phyloP scores from a whole-genome alignment of 2,797 vertebrate genomes.

The Gambusia yucatana region DNA sequence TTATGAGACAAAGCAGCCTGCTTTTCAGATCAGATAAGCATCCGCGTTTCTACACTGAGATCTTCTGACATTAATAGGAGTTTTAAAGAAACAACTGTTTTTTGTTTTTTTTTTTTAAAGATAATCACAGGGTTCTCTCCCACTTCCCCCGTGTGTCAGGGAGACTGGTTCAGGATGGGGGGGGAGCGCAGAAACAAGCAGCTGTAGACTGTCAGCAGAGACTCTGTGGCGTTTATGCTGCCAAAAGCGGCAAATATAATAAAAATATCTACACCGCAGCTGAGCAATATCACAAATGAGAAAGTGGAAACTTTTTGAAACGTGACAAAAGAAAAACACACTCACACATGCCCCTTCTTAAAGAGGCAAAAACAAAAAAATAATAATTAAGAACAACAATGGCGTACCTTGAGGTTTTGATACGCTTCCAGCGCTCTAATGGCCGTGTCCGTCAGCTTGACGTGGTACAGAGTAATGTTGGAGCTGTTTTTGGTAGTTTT shows the following conservation, averaged over 20 bases:
- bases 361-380: background rate
- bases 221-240: background rate
- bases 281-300: background rate
- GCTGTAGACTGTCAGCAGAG: background rate
- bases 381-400: background rate
- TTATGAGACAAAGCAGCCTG: constrained; percentile 34
- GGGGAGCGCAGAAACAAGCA: background rate
- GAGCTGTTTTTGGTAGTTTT: constrained; percentile 63
- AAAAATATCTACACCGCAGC: background rate
- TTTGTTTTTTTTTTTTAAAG: constrained; percentile 43
- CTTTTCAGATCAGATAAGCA: constrained; percentile 1
- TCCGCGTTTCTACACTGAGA: background rate
- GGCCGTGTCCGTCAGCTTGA: constrained; percentile 86
- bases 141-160: constrained; percentile 11
- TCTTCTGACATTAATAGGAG: background rate
- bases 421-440: constrained; percentile 84
- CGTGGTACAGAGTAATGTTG: constrained; percentile 82
- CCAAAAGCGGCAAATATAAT: background rate
- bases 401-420: constrained; percentile 82
- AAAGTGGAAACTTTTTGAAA: background rate
- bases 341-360: constrained; percentile 23
- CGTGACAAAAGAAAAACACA: background rate
- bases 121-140: constrained; percentile 46
- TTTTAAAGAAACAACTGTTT: constrained; percentile 54
- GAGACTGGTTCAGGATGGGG: background rate